These are phyloP conservation scores for Pseudochirops cupreus DNA, from an alignment of 2,797 vertebrate genomes.

Conservation along the genomic window DNA sequence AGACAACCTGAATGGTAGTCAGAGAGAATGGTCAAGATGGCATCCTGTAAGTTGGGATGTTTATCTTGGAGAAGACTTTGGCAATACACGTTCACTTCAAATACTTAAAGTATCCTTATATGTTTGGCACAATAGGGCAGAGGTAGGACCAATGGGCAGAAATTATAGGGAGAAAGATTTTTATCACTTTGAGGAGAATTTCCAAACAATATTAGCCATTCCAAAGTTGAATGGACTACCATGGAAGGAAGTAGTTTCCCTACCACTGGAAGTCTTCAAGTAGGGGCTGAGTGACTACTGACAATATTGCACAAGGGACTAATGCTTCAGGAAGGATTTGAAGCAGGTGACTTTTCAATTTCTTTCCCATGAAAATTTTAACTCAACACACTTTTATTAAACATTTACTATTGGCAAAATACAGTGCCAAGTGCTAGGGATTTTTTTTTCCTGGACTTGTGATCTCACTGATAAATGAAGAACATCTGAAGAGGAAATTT, in stretches of 20 bases:
- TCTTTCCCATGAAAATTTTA: not conserved
- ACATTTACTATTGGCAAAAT: not conserved
- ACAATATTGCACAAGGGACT: not conserved
- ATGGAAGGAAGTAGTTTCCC: not conserved
- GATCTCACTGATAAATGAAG: not conserved
- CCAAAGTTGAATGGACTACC: not conserved
- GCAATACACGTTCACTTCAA: not conserved
- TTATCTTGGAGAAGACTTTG: not conserved
- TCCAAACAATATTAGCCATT: not conserved
- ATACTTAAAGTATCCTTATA: not conserved
- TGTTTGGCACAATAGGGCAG: not conserved
- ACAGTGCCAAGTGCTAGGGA: not conserved
- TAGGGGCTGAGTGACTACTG: not conserved
- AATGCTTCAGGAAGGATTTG: not conserved
- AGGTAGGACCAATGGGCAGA: not conserved
- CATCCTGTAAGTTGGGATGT: not conserved
- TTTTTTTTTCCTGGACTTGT: not conserved
- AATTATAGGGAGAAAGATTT: not conserved
- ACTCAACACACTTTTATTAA: not conserved
- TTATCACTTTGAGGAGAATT: not conserved
- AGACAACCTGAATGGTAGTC: not conserved
- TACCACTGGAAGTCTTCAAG: not conserved
- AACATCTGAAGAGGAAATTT: not conserved
- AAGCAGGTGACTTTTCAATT: not conserved
- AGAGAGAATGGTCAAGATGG: not conserved